Evolutionary conservation across 2,797 vertebrate genomes (phyloP), one percentile per base, ranked within the genome.

Genomic region (Saxicola maurus): DNA sequence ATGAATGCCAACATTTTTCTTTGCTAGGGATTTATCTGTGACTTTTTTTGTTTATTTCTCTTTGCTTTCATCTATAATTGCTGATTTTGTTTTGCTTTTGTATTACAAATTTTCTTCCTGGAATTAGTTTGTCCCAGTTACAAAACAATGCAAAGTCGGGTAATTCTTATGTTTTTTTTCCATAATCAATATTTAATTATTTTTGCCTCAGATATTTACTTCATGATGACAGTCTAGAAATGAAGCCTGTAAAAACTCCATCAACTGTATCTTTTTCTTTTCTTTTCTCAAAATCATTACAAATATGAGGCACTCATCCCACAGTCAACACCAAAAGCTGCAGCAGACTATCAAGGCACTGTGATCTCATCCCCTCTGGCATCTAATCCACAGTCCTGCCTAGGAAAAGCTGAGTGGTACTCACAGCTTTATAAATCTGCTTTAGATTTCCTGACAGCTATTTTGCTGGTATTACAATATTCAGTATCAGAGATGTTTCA

Each of bases 1-100:
- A 69, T 37, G 20, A 86, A 59, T 48, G 49, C 9, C 53, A 91
- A 78, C 10, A 38, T 86, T 93, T 79, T 86, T 78, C 62, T 83
- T 87, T 60, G 67, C 27, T 78, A 43, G 11, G 25, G 13, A 81
- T 62, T 92, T 75, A 87, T 69, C 51, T 38, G 17, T 0, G 4
- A 38, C 18, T 3, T 40, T 60, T 82, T 73, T 82, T 65, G 38
- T 15, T 4, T 35, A 59, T 43, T 75, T 40, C 9, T 77, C 17
- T 66, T 89, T 82, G 17, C 12, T 71, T 91, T 86, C 28, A 74
- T 68, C 62, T 75, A 27, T 45, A 94, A 77, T 75, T 81, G 17
- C 27, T 71, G 38, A 6, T 82, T 42, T 24, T 86, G 48, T 73
- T 92, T 79, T 71, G 30, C 9, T 87, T 89, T 87, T 40, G 31